Evolutionary conservation across 2,113 vertebrate genomes (phyloP).

Genomic region (Chaetura pelagica): DNA sequence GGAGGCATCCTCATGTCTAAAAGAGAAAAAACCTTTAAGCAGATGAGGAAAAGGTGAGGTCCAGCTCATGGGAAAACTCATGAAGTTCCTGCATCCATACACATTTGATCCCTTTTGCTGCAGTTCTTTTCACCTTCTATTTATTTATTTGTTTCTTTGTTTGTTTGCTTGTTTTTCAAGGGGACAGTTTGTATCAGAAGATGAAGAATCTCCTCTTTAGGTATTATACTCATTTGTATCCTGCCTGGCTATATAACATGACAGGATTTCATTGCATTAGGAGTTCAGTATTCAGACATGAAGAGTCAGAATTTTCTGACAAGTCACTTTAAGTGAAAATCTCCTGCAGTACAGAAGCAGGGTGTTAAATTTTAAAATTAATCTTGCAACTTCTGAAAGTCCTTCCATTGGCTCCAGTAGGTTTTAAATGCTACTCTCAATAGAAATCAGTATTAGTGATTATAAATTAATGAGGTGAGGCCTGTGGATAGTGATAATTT

Average conservation of each 20-base stretch:
- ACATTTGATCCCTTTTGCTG: background rate
- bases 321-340: background rate
- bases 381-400: background rate
- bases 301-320: background rate
- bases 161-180: too few species aligned
- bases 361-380: background rate
- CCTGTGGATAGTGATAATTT: background rate
- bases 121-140: background rate
- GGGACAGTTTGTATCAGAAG: background rate
- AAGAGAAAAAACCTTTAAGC: background rate
- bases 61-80: background rate
- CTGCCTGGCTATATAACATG: background rate
- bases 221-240: background rate
- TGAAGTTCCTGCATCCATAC: background rate
- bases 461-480: background rate
- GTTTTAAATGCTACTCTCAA: background rate
- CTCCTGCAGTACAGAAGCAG: background rate
- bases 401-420: background rate
- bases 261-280: background rate
- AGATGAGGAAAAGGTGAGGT: background rate
- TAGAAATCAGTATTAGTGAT: background rate
- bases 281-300: background rate
- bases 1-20: background rate
- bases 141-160: too few species aligned
- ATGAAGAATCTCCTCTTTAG: background rate